phyloP scores from a whole-genome alignment of 2,888 invertebrate species.

The Brenthis ino region DNA sequence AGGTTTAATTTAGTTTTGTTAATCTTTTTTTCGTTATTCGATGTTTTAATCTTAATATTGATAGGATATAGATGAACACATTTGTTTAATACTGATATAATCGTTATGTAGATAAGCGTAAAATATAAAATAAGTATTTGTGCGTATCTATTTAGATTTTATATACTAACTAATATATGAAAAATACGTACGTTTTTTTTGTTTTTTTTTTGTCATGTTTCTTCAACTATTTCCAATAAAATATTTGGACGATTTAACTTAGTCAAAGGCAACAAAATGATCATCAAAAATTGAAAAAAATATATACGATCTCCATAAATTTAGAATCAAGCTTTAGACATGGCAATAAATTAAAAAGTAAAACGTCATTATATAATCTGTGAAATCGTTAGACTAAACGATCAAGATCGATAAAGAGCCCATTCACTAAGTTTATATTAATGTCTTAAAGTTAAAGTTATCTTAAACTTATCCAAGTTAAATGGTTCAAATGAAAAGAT shows the following conservation, averaged over 20 bases:
- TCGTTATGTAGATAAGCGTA: no score
- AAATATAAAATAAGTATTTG: no score
- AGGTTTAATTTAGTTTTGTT: no score
- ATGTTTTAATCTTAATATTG: no score
- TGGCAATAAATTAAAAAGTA: conserved; percentile 34
- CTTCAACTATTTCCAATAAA: background rate
- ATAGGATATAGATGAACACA: no score
- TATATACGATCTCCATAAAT: conserved; percentile 37
- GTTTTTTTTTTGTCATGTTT: no score
- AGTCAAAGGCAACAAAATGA: conserved; percentile 25
- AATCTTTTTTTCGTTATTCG: no score
- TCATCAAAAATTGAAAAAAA: conserved; percentile 25
- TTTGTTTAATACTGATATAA: no score
- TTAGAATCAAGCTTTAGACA: conserved; percentile 30
- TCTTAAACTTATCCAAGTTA: conserved; percentile 7
- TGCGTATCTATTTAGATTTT: background rate
- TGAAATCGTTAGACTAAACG: conserved; percentile 29
- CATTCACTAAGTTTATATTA: conserved; percentile 4
- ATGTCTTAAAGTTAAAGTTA: background rate
- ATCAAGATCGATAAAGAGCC: conserved; percentile 37
- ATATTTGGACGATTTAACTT: conserved; percentile 19
- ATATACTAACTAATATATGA: background rate
- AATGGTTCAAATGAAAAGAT: conserved; percentile 5
- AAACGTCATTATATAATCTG: conserved; percentile 33
- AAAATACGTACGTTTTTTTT: background rate